Base-by-base conservation (phyloP, 2,888 invertebrate genomes). In the Agelastica alni region DNA sequence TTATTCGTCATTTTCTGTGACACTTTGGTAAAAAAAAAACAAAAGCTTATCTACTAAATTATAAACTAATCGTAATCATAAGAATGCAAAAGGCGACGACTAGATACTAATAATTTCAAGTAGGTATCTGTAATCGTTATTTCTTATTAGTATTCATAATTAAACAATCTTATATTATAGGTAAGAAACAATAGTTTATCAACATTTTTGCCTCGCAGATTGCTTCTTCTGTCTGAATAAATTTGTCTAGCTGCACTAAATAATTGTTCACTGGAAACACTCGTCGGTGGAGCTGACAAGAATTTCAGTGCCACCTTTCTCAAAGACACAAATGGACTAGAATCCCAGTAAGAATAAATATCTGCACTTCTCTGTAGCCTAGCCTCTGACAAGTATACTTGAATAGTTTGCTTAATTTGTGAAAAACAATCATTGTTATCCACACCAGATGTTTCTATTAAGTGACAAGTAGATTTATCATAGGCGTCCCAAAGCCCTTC, bases 271-370 rank as follows among this genome's bases (percentile, higher is more conserved):
- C 22, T 22, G 7, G 22, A 7, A 5, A 22, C 22, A 22, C 22
- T 22, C 22, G 7, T 22, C 7, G 22, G 22, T 22, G 22, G 22
- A 5, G 22, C 22, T 7, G 22, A 22, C 7, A 22, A 7, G 13
- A 41, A 41, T 41, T 41, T 20, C 20, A 18, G 17, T 17, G 20
- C 20, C 5, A 18, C 41, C 4, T 17, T 18, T 41, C 10, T 41
- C 20, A 41, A 41, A 41, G 41, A 41, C 5, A 41, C 6, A 41
- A 18, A 41, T 41, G 30, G 30, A n/a, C 30, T 30, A 7, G 30
- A 30, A 7, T 30, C n/a, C 30, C 30, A 30, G n/a, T 30, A 37
- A 37, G 5, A 13, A 14, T 5, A 37, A 4, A 16, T 37, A 13
- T 37, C 37, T 6, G 13, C 37, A 37, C 16, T 41, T 41, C 41